Evolutionary conservation across 2,888 invertebrate genomes (phyloP).

Genomic region (Didymodactylos carnosus): DNA sequence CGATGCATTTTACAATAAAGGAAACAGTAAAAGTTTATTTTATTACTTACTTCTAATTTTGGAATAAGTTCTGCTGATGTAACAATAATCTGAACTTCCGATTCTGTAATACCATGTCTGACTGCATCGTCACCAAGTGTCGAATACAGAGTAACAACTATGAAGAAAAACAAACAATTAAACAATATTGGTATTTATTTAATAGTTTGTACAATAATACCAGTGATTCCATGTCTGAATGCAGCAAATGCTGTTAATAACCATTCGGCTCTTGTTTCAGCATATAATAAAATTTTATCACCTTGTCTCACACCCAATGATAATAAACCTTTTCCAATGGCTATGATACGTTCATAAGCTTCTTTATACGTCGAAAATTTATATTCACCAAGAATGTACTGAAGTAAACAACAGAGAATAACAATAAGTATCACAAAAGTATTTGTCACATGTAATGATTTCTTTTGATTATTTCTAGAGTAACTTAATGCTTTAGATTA

Average conservation of each 20-base stretch:
- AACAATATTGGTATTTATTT: too few species aligned
- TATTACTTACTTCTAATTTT: not conserved
- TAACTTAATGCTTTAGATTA: too few species aligned
- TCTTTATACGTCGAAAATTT: conserved; percentile 65
- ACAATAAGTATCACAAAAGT: not conserved
- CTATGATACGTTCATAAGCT: conserved; percentile 50
- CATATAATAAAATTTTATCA: conserved; percentile 64
- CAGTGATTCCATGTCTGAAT: conserved; percentile 80
- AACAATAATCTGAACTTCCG: conserved; percentile 53
- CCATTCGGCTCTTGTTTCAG: conserved; percentile 94
- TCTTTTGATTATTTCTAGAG: too few species aligned
- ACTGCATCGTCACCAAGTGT: conserved; percentile 90
- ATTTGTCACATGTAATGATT: too few species aligned
- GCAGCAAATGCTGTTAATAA: conserved; percentile 83
- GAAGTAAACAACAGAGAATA: not conserved
- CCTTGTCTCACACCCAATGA: conserved; percentile 47
- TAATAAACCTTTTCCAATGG: conserved; percentile 55
- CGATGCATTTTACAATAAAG: not conserved
- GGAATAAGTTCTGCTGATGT: conserved; percentile 66
- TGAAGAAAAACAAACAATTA: too few species aligned
- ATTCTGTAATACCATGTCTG: conserved; percentile 84
- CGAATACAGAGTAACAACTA: conserved; percentile 88
- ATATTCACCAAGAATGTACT: conserved; percentile 80
- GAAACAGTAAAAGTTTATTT: not conserved
- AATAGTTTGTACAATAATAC: too few species aligned